Base-by-base conservation (phyloP, 1,140 invertebrate species). In the Macrotrachela quadricornifera region DNA sequence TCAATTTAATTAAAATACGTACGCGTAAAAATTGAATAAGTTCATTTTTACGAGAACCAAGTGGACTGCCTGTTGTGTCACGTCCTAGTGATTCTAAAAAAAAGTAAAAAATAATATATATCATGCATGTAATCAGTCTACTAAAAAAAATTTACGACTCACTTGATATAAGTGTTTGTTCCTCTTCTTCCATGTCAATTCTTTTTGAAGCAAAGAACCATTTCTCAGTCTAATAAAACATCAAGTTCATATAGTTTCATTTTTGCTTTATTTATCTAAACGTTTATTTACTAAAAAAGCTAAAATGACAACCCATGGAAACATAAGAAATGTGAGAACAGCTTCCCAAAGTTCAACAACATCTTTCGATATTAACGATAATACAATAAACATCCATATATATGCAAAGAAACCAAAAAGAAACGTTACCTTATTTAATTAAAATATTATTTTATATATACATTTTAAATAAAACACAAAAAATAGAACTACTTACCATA, bases 261-360 rank as follows among this genome's bases (percentile, higher is more conserved):
- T 2, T 30, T 30, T n/a, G n/a, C n/a, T n/a, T n/a, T n/a, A n/a
- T 30, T 30, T 8, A 30, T 30, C 21, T 30, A 30, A 30, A 30
- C 21, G 21, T 30, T 30, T 8, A 30, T 30, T 30, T 30, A 30
- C 21, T 30, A 30, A 8, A 30, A 4, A 30, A 13, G 67, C 64
- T 0, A 67, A 21, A 12, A 70, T 46, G 10, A 70, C 64, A 18
- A 78, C 62, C 1, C 73, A 45, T 0, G 77, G 76, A 61, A 79
- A 79, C 41, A 78, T 67, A 0, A 77, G 55, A 30, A 79, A 71
- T 0, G 78, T 79, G 10, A 78, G 53, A 10, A 74, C 61, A 0
- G 76, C 76, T 60, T 79, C 78, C 77, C 77, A 79, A 0, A 77
- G 51, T 36, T 78, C 76, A 10, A 79, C 71, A 18, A 61, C 62